These are phyloP conservation scores for Entomobrya multifasciata DNA, from an alignment of 2,888 invertebrate genomes.

Conservation along the genomic window DNA sequence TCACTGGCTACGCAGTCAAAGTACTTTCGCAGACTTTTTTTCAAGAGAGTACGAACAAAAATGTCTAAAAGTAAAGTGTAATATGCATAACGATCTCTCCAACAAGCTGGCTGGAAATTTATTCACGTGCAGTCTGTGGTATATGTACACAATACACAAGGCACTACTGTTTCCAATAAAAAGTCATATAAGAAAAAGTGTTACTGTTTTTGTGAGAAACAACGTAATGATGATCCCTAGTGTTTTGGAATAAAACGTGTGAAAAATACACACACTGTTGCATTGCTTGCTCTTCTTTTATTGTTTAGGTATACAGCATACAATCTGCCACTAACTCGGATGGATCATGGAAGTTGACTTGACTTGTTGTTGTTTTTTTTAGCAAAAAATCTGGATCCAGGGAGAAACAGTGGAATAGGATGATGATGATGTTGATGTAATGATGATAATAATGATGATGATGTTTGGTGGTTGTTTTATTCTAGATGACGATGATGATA, in stretches of 20 bases:
- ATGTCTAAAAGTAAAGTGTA: slow-evolving; percentile 10
- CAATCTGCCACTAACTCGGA: neutral
- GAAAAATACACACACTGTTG: slow-evolving; percentile 56
- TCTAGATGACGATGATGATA: slow-evolving; percentile 32
- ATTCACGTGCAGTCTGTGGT: slow-evolving; percentile 58
- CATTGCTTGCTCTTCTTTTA: slow-evolving; percentile 38
- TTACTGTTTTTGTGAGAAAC: slow-evolving; percentile 49
- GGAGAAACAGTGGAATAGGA: slow-evolving; percentile 55
- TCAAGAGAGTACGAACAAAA: slow-evolving; percentile 17
- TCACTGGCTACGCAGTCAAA: slow-evolving; percentile 39
- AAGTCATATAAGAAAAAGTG: slow-evolving; percentile 37
- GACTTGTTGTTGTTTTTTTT: slow-evolving; percentile 59
- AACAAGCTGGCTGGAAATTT: slow-evolving; percentile 37
- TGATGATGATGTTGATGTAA: slow-evolving; percentile 47
- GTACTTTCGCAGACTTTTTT: slow-evolving; percentile 71
- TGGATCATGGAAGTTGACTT: slow-evolving; percentile 51
- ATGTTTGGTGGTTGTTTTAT: slow-evolving; percentile 44
- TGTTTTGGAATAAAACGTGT: slow-evolving; percentile 61
- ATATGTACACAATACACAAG: slow-evolving; percentile 8
- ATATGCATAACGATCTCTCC: neutral
- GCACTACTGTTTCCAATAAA: neutral
- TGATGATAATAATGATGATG: slow-evolving; percentile 63
- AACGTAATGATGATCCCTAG: slow-evolving; percentile 65
- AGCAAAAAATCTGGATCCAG: slow-evolving; percentile 63
- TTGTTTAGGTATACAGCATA: neutral